A percentile compares a stretch with the other conserved stretches of the same genome.
These are phyloP conservation scores for Rhamnusium bicolor DNA, from an alignment of 2,888 invertebrate genomes.

Conservation along the genomic window DNA sequence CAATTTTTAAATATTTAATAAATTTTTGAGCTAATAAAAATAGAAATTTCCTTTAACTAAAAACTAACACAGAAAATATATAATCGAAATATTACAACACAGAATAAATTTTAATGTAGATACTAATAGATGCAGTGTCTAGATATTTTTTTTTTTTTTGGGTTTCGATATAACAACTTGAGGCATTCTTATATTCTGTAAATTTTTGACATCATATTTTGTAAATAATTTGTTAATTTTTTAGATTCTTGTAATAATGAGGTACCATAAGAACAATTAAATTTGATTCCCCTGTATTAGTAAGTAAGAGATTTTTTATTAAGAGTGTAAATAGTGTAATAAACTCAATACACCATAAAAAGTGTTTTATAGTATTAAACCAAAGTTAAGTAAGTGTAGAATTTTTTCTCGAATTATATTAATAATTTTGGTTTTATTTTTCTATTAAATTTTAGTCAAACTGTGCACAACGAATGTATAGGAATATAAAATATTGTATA, in stretches of 20 bases:
- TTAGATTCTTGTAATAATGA: background rate
- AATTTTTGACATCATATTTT: background rate
- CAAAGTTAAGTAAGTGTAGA: constrained; percentile 42
- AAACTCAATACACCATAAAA: background rate
- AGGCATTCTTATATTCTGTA: too few relatives aligned
- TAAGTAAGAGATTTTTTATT: background rate
- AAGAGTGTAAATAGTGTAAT: background rate
- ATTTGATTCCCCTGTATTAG: background rate
- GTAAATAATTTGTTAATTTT: background rate
- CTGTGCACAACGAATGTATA: constrained; percentile 43
- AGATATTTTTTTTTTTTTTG: too few relatives aligned
- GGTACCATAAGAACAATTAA: background rate
- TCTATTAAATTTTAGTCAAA: constrained; percentile 33
- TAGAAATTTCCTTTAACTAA: too few relatives aligned
- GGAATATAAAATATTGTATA: constrained; percentile 47
- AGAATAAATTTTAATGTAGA: too few relatives aligned
- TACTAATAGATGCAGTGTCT: too few relatives aligned
- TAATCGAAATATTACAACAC: too few relatives aligned
- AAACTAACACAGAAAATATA: too few relatives aligned
- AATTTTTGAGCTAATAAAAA: too few relatives aligned
- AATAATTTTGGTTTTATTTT: constrained; percentile 38
- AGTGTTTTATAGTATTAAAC: constrained; percentile 33
- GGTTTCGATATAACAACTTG: too few relatives aligned
- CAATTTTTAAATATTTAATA: too few relatives aligned
- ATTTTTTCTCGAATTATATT: constrained; percentile 22